Conservation (phyloP, 2,113 vertebrate genomes). For the Lates calcarifer region DNA sequence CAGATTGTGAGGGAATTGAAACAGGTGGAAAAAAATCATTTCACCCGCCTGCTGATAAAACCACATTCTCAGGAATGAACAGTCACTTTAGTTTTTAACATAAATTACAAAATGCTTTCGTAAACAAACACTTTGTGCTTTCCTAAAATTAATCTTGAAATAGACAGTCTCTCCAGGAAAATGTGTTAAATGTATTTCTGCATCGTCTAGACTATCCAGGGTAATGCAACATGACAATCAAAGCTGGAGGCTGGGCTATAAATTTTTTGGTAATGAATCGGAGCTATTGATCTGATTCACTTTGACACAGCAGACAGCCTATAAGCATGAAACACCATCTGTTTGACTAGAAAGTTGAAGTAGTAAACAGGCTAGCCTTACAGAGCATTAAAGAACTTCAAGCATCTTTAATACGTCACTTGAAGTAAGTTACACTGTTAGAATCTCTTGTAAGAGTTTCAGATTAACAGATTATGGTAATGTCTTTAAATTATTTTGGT, state of each 20-base stretch:
- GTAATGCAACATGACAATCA: conserved; percentile 56
- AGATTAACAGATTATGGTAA: background rate
- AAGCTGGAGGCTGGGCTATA: conserved; percentile 47
- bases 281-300: conserved; percentile 47
- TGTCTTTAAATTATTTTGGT: background rate
- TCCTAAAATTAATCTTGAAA: conserved; percentile 29
- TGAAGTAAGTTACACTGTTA: background rate
- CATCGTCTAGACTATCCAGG: background rate
- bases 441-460: background rate
- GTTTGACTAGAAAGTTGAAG: conserved; percentile 25
- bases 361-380: conserved; percentile 7
- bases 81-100: conserved; percentile 16
- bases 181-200: conserved; percentile 5
- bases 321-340: conserved; percentile 43
- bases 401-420: conserved; percentile 23
- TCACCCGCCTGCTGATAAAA: background rate
- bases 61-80: background rate
- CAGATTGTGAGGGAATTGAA: background rate
- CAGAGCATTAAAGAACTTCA: conserved; percentile 19
- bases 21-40: background rate
- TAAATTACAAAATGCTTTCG: conserved; percentile 1
- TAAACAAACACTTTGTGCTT: background rate
- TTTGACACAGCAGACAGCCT: conserved; percentile 53
- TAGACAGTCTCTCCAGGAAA: conserved; percentile 32
- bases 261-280: conserved; percentile 45